Conservation (phyloP, 2,113 vertebrate genomes). For the Corydoras maculifer region DNA sequence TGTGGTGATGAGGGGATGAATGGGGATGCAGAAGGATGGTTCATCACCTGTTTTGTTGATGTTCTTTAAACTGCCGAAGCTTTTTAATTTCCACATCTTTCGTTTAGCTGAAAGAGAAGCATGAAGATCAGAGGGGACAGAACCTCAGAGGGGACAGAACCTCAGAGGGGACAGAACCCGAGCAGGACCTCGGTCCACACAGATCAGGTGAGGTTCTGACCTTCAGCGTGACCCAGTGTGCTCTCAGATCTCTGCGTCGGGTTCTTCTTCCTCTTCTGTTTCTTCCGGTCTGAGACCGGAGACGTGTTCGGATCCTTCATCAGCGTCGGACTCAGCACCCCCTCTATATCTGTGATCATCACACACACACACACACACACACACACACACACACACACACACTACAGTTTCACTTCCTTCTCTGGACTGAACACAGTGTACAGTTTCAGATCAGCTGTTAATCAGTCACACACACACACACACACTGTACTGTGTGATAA, state of each 20-base stretch:
- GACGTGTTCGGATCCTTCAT: conserved; percentile 70
- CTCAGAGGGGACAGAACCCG: conserved; percentile 23
- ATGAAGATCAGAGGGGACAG: conserved; percentile 37
- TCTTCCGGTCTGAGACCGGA: conserved; percentile 85
- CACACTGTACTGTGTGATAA: background rate
- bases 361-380: conserved; percentile 20
- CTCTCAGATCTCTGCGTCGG: conserved; percentile 83
- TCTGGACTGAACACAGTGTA: too few species aligned
- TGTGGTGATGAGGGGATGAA: too few species aligned
- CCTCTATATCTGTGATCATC: conserved; percentile 58
- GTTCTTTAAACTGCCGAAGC: conserved; percentile 99
- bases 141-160: conserved; percentile 18
- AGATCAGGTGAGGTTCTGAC: conserved; percentile 54
- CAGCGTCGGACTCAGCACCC: conserved; percentile 61
- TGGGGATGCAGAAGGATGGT: background rate
- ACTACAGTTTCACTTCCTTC: too few species aligned
- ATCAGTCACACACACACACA: background rate
- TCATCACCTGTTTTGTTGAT: conserved; percentile 94
- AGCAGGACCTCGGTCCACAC: conserved; percentile 35
- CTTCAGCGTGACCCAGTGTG: conserved; percentile 83
- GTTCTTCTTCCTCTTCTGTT: conserved; percentile 87
- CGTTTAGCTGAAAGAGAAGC: conserved; percentile 79
- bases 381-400: background rate
- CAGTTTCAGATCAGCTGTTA: too few species aligned
- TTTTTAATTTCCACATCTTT: conserved; percentile 99